Percentiles rank a stretch among this genome's conserved stretches.
Evolutionary conservation across 2,888 invertebrate genomes (phyloP).

Genomic region (Artemia sinica): DNA sequence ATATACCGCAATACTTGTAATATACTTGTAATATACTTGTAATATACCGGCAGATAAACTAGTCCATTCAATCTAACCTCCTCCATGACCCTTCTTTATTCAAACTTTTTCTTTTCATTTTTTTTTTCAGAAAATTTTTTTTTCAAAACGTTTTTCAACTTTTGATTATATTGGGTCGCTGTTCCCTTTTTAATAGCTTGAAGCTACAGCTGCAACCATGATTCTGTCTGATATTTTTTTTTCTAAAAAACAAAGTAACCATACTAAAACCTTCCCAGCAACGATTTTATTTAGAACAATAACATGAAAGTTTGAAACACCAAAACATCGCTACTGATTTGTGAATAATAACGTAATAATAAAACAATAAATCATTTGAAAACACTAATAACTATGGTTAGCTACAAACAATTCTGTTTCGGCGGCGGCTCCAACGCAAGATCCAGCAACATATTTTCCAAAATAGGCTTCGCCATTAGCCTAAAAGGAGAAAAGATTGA

Average conservation of each 20-base stretch:
- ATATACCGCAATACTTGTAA: no score
- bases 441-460: slow-evolving; percentile 80
- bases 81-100: no score
- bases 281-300: slow-evolving; percentile 7
- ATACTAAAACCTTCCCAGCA: background rate
- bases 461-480: slow-evolving; percentile 77
- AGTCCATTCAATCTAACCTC: no score
- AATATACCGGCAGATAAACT: no score
- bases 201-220: no score
- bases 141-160: no score
- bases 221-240: no score
- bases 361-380: slow-evolving; percentile 12
- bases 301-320: slow-evolving; percentile 9
- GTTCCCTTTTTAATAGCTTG: no score
- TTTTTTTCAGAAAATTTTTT: no score
- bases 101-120: no score
- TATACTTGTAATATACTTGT: no score
- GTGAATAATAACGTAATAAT: background rate
- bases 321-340: background rate
- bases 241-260: background rate
- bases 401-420: slow-evolving; percentile 77
- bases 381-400: slow-evolving; percentile 77
- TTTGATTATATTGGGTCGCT: no score
- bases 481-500: slow-evolving; percentile 36
- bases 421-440: slow-evolving; percentile 65